A percentile compares a stretch with the other conserved stretches of the same genome.
Conservation (phyloP, 2,113 vertebrate genomes). For the Maccullochella peelii region DNA sequence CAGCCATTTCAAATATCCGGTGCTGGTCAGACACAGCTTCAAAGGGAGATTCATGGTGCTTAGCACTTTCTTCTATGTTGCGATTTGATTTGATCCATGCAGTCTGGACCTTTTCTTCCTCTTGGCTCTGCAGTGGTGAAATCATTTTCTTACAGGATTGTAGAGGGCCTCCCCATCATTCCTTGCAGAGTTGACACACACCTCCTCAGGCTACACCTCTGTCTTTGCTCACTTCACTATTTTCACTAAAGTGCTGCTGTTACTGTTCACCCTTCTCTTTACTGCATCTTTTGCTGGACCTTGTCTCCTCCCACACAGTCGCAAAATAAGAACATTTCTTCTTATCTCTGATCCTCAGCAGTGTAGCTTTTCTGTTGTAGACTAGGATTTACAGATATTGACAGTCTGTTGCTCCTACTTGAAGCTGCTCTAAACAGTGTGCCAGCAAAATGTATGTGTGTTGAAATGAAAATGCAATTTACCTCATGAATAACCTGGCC, state of each 20-base stretch:
- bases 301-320: constrained; percentile 37
- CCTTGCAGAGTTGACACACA: constrained; percentile 25
- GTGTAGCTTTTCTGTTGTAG: constrained; percentile 14
- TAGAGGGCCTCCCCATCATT: constrained; percentile 27
- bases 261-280: constrained; percentile 13
- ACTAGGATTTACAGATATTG: constrained; percentile 12
- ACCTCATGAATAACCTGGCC: constrained; percentile 3
- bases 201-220: constrained; percentile 44
- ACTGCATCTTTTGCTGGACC: constrained; percentile 5
- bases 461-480: constrained; percentile 16
- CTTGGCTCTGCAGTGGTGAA: constrained; percentile 12
- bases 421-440: constrained; percentile 7
- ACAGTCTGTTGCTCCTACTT: not conserved
- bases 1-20: constrained; percentile 4
- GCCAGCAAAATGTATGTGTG: constrained; percentile 3
- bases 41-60: not conserved
- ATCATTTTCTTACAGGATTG: constrained; percentile 13
- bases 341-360: constrained; percentile 15
- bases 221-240: constrained; percentile 17
- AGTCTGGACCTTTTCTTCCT: constrained; percentile 23
- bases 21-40: not conserved
- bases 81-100: constrained; percentile 19
- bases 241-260: not conserved
- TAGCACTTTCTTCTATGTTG: not conserved
- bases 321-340: constrained; percentile 7